Base-by-base conservation (phyloP, 2,113 vertebrate genomes). In the Pygoscelis antarcticus region DNA sequence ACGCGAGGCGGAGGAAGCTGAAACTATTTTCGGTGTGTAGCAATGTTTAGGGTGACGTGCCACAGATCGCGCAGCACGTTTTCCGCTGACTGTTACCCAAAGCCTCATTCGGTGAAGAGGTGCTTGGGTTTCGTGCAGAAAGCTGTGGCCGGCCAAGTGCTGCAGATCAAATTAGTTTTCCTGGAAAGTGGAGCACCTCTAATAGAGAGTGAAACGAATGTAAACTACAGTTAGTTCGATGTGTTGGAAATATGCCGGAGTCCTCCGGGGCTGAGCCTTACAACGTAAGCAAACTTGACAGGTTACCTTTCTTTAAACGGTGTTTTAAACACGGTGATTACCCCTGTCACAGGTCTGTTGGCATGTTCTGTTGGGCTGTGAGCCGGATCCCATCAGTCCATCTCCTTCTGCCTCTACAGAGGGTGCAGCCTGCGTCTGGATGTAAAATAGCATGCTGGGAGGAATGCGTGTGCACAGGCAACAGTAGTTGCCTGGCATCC, bases 121-220 rank as follows among this genome's bases (percentile, higher is more conserved):
- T 26, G 22, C 92, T 94, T 10, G 4, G 40, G 65, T 97, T 97
- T 95, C 90, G 13, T 60, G 54, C 85, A 66, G 75, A 81, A 94
- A 85, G 69, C 54, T 40, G 68, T 21, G 40, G 65, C 83, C 2
- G 4, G 87, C 83, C 78, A 6, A 90, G 89, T 2, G 18, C 82
- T 87, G 87, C 51, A 23, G 65, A 55, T 92, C 81, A 32, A 62
- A 76, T 89, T 71, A 64, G 74, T 49, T 93, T 91, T 84, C 91
- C 94, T 91, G 88, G 80, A 83, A 88, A 95, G 93, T 4, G 54
- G 88, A 90, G 83, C 46, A 15, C 52, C 57, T 70, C 74, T 97
- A 86, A 94, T 78, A 65, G 46, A 83, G 87, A 96, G 86, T 60
- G 95, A 97, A 87, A 82, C 0, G 0, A 95, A 88, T 51, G 91